These are phyloP conservation scores for Peromyscus leucopus DNA, from an alignment of 2,113 vertebrate genomes.

Conservation along the genomic window DNA sequence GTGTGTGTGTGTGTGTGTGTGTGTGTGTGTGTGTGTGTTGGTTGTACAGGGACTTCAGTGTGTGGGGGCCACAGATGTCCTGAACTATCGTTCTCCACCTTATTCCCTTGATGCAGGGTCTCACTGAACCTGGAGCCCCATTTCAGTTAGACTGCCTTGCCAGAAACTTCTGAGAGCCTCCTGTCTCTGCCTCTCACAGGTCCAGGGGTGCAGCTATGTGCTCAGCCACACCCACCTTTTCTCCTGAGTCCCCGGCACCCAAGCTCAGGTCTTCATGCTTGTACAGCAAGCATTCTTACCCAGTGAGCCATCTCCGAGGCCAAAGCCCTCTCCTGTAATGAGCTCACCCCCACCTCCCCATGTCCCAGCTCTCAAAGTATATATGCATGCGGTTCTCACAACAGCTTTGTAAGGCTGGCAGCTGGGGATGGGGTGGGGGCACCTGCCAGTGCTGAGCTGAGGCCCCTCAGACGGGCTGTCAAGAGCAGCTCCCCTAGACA, in stretches of 20 bases:
- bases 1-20: background rate
- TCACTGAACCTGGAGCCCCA: background rate
- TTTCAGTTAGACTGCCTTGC: background rate
- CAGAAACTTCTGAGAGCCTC: background rate
- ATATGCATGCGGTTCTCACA: fast-evolving
- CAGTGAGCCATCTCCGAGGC: background rate
- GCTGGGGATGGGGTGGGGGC: fast-evolving
- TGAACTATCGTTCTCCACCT: background rate
- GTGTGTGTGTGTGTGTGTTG: background rate
- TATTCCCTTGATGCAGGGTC: background rate
- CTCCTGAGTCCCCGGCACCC: background rate
- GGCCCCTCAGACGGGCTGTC: background rate
- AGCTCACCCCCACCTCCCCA: background rate
- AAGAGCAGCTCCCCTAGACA: background rate
- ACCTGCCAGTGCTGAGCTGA: fast-evolving
- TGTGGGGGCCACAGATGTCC: background rate
- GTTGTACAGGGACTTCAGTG: background rate
- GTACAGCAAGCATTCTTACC: background rate
- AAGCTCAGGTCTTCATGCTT: background rate
- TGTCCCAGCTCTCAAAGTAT: fast-evolving
- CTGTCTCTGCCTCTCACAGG: background rate
- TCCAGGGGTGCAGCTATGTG: background rate
- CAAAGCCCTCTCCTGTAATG: fast-evolving
- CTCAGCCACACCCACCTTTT: background rate
- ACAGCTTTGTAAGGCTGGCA: background rate